A percentile compares a stretch with the other conserved stretches of the same genome.
Evolutionary conservation across 2,113 vertebrate species (phyloP).

Genomic region (Silurus glanis): DNA sequence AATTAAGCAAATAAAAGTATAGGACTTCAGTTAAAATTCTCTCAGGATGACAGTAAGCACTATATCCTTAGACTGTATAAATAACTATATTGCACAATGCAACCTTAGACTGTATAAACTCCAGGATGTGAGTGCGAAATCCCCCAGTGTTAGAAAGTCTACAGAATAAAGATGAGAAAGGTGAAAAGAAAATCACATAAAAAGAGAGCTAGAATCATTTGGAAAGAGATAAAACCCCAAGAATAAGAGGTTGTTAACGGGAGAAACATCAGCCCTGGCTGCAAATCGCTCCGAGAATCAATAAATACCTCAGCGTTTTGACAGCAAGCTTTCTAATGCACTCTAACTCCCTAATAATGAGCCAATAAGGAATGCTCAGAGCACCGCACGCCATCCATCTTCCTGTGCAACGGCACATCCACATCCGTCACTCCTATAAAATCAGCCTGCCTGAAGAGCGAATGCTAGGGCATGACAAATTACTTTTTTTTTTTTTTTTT

Average conservation of each 20-base stretch:
- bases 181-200: neutral
- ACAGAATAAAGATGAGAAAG: neutral
- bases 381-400: constrained; percentile 41
- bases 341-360: constrained; percentile 41
- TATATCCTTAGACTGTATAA: neutral
- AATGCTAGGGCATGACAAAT: constrained; percentile 39
- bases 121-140: neutral
- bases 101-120: neutral
- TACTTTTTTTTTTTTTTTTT: neutral
- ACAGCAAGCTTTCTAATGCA: constrained; percentile 39
- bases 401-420: constrained; percentile 21
- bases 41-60: neutral
- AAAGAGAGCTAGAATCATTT: neutral
- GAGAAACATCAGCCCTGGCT: neutral
- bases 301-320: constrained; percentile 40
- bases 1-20: neutral
- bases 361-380: constrained; percentile 29
- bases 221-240: constrained; percentile 11
- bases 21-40: neutral
- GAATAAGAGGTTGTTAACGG: neutral
- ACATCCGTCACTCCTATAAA: constrained; percentile 28
- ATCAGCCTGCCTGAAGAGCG: constrained; percentile 30
- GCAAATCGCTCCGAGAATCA: constrained; percentile 28
- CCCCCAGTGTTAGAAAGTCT: neutral
- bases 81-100: neutral